phyloP scores from a whole-genome alignment of 1,140 invertebrate genomes.

The Apis cerana region DNA sequence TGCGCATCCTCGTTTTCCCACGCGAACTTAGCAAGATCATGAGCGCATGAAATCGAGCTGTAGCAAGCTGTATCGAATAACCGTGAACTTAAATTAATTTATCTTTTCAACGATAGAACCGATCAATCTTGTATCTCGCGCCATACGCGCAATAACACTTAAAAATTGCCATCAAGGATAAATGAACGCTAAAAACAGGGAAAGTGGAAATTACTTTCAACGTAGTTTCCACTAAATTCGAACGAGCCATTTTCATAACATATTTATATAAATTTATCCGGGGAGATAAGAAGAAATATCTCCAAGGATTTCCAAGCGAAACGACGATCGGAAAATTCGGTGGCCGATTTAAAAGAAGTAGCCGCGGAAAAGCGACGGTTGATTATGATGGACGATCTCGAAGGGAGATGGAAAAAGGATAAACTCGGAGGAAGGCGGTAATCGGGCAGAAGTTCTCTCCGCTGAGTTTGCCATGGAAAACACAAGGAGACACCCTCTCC shows the following conservation, averaged over 20 bases:
- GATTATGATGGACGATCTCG: conserved; percentile 28
- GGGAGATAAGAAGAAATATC: background rate
- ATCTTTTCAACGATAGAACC: background rate
- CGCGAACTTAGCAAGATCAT: conserved; percentile 29
- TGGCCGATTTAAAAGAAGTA: conserved; percentile 10
- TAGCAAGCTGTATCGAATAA: background rate
- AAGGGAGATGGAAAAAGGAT: background rate
- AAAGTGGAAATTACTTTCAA: no score
- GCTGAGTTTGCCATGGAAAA: conserved; percentile 32
- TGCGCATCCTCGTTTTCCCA: conserved; percentile 29
- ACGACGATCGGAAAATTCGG: background rate
- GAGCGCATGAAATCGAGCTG: conserved; percentile 30
- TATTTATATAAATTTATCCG: background rate
- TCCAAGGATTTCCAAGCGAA: background rate
- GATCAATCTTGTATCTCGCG: background rate
- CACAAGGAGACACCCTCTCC: conserved; percentile 62
- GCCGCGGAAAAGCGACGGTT: background rate
- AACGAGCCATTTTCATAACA: background rate
- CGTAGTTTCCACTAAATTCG: background rate
- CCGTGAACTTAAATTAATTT: conserved; percentile 33
- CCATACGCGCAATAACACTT: background rate
- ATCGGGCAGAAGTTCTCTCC: conserved; percentile 26
- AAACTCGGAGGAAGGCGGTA: conserved; percentile 20
- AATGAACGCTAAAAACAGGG: no score
- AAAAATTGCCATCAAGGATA: background rate